These are phyloP conservation scores for Mormyrops boulengeri DNA, from an alignment of 2,797 vertebrate species.

Conservation along the genomic window DNA sequence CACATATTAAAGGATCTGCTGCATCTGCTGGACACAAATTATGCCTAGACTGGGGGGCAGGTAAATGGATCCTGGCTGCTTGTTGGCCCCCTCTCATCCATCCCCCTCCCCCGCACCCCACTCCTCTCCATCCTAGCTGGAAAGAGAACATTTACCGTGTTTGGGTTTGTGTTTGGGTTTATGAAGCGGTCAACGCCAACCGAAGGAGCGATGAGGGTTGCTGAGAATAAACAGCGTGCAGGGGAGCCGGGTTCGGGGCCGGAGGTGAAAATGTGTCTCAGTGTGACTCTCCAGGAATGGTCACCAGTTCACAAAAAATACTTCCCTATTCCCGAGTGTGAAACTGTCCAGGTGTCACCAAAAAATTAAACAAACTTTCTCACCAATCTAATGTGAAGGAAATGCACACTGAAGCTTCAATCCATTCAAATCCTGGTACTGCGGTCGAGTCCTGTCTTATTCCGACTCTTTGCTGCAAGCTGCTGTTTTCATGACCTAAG, in stretches of 20 bases:
- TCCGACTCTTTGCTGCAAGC: background rate
- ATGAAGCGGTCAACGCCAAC: background rate
- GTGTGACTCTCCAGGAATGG: background rate
- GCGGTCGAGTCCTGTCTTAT: background rate
- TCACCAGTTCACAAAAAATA: background rate
- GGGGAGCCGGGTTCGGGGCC: background rate
- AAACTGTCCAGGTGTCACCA: background rate
- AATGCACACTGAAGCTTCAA: background rate
- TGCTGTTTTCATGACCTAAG: background rate
- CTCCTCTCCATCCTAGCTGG: background rate
- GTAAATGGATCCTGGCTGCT: background rate
- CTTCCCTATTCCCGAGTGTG: background rate
- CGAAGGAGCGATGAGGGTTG: background rate
- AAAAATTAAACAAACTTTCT: background rate
- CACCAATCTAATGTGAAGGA: background rate
- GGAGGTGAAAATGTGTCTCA: background rate
- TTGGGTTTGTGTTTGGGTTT: constrained; percentile 22
- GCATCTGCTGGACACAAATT: background rate
- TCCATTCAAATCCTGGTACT: background rate
- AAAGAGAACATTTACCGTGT: constrained; percentile 7
- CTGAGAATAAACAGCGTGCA: background rate
- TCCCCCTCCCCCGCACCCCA: background rate
- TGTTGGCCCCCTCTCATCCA: no score
- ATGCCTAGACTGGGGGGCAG: background rate
- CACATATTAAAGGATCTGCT: background rate